A percentile compares a stretch with the other conserved stretches of the same genome.
Evolutionary conservation across 2,797 vertebrate species (phyloP).

Genomic region (Gallinago stenura): DNA sequence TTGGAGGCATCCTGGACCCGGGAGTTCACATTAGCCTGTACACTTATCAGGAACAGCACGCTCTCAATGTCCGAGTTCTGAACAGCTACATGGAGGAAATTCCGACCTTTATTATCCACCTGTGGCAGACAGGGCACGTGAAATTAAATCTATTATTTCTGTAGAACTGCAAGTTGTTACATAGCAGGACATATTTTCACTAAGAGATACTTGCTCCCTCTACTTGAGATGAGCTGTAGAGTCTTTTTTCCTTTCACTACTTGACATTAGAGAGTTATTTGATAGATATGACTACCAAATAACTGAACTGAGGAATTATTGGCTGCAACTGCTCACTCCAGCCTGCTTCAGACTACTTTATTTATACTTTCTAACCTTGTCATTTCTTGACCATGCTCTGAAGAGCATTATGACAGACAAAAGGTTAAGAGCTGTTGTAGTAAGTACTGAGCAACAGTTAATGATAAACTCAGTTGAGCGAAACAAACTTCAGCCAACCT

Average conservation of each 20-base stretch:
- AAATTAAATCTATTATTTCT: background rate
- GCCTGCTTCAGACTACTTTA: background rate
- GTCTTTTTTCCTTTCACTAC: background rate
- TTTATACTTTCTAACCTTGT: background rate
- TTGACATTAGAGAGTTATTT: background rate
- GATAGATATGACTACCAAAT: background rate
- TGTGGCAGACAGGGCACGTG: background rate
- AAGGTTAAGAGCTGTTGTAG: background rate
- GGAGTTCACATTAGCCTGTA: slow-evolving; percentile 97
- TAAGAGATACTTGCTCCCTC: background rate
- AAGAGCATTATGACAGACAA: background rate
- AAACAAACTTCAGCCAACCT: background rate
- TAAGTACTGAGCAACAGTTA: background rate
- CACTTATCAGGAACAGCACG: slow-evolving; percentile 97
- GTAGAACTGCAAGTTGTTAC: background rate
- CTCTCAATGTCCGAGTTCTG: slow-evolving; percentile 98
- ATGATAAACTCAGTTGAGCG: background rate
- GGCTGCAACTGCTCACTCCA: background rate
- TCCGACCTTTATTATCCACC: slow-evolving; percentile 98
- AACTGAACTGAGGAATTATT: background rate
- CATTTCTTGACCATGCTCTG: background rate
- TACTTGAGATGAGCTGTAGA: background rate
- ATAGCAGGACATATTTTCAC: background rate
- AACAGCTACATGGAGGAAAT: slow-evolving; percentile 96
- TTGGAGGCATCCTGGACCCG: slow-evolving; percentile 96